Base-by-base conservation (phyloP, 2,888 invertebrate species). In the Cheilosia variabilis region DNA sequence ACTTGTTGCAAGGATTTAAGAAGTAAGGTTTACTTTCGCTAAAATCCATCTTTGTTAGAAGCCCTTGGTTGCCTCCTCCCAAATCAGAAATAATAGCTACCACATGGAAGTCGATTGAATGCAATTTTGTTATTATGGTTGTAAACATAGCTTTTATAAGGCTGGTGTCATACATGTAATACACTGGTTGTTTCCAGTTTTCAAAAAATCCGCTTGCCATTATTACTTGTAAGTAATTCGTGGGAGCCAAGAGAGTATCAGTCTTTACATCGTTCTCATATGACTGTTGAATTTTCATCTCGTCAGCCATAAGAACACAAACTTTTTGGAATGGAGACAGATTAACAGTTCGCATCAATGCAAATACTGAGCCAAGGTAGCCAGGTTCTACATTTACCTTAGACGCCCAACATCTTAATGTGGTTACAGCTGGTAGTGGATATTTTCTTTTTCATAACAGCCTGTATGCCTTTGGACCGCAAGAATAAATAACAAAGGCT, bases 151-250 rank as follows among this genome's bases (percentile, higher is more conserved):
- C 31, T 31, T 31, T 31, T 31, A 1, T 31, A 7, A 31, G 31
- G 7, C 31, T 31, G 31, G 31, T 31, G 31, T 31, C 31, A 7
- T 31, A 31, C 7, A 6, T 31, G n/a, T n/a, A n/a, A n/a, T n/a
- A n/a, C n/a, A n/a, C n/a, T n/a, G 31, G 31, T 31, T 31, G 31
- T 4, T 31, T 31, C 31, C 31, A 45, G 68, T 55, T 55, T 9
- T 45, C 19, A 17, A 66, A 76, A 41, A 76, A 3, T 3, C 65
- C 63, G 41, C 52, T 63, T 5, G 43, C 62, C 72, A 62, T 73
- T 27, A 66, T 45, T 6, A 77, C 68, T 37, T 77, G 76, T 4
- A 68, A 58, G 58, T 77, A 77, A n/a, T 68, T 77, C 4, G 27
- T 9, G 52, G 19, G 19, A 19, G 19, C 19, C 19, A 19, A 19